phyloP scores from a whole-genome alignment of 1,140 invertebrate genomes.

The Rhyzopertha dominica region DNA sequence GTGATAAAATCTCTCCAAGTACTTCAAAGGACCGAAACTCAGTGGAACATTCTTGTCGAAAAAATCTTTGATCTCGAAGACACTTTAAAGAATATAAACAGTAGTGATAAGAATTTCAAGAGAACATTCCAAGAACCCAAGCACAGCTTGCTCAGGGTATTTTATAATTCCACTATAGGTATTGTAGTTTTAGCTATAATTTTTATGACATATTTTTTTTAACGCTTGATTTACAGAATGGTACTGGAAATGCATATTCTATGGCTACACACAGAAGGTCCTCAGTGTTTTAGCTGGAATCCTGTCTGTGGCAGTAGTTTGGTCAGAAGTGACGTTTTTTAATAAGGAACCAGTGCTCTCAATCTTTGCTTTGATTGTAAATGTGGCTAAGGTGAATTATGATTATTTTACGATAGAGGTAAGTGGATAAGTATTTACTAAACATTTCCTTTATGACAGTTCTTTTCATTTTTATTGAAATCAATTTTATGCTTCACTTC shows the following conservation, averaged over 20 bases:
- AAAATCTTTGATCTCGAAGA: conserved; percentile 83
- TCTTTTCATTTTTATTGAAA: no score
- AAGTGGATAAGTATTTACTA: conserved; percentile 34
- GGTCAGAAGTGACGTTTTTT: conserved; percentile 99
- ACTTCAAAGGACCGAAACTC: conserved; percentile 81
- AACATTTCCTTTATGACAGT: no score
- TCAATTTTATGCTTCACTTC: no score
- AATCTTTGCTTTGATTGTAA: conserved; percentile 90
- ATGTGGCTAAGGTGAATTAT: conserved; percentile 72
- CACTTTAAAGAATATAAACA: conserved; percentile 72
- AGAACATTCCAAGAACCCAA: conserved; percentile 63
- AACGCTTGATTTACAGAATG: no score
- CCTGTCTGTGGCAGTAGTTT: conserved; percentile 87
- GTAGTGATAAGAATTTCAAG: conserved; percentile 71
- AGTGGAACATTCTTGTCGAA: conserved; percentile 84
- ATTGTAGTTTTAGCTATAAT: conserved; percentile 19
- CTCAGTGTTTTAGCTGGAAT: conserved; percentile 69
- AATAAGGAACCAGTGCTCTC: conserved; percentile 85
- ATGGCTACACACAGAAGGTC: conserved; percentile 67
- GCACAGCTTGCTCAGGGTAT: conserved; percentile 51
- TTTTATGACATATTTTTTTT: conserved; percentile 32
- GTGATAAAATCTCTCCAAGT: conserved; percentile 86
- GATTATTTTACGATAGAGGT: conserved; percentile 96
- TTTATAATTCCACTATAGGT: conserved; percentile 67
- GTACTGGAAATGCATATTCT: conserved; percentile 89